These are phyloP conservation scores for Mylabris phalerata DNA, from an alignment of 1,140 invertebrate genomes.

Conservation along the genomic window DNA sequence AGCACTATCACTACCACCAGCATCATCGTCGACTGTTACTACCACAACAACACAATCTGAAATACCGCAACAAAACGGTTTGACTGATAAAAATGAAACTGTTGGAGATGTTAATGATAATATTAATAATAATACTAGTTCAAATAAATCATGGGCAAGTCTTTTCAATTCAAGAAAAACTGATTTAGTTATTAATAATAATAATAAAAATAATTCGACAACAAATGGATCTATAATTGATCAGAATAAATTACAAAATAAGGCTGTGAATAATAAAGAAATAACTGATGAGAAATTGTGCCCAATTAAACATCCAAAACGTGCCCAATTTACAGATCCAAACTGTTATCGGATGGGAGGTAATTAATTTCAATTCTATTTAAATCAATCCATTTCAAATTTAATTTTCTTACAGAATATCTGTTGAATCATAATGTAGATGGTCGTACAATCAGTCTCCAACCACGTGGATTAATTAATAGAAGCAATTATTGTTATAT, in stretches of 20 bases:
- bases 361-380: conserved; percentile 34
- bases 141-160: conserved; percentile 38
- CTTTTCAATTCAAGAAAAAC: conserved; percentile 30
- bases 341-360: conserved; percentile 59
- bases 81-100: no score
- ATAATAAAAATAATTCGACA: background rate
- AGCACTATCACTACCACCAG: no score
- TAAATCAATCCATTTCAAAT: background rate
- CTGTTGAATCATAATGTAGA: conserved; percentile 65
- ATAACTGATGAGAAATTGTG: conserved; percentile 22
- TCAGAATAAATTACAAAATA: conserved; percentile 8
- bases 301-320: conserved; percentile 33
- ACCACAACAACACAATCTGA: no score
- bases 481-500: conserved; percentile 93
- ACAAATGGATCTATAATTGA: conserved; percentile 5
- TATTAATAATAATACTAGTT: background rate
- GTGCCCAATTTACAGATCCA: conserved; percentile 47
- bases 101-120: no score
- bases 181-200: background rate
- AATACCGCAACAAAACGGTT: no score
- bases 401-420: conserved; percentile 56
- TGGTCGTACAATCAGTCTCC: conserved; percentile 62
- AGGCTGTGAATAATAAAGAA: conserved; percentile 19
- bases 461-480: conserved; percentile 83
- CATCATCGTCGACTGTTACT: no score